phyloP scores from a whole-genome alignment of 35 echinoderm and acorn worm genomes.

The Nesometra sesokonis region DNA sequence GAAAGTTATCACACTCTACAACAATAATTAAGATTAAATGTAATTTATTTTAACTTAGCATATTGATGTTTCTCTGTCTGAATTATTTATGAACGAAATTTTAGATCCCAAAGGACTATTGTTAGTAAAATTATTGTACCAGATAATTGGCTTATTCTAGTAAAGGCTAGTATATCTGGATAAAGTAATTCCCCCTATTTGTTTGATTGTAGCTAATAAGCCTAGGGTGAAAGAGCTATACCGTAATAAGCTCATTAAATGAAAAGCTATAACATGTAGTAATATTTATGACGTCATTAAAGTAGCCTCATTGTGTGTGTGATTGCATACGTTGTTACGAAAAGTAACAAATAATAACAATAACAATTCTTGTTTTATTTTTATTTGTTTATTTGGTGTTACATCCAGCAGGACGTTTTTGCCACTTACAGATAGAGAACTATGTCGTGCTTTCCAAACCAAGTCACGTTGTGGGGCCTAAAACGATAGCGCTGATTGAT shows the following conservation, averaged over 20 bases:
- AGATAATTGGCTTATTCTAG: not conserved
- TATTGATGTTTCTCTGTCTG: not conserved
- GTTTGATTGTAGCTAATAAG: not conserved
- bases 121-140: not conserved
- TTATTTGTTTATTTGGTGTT: too few relatives aligned
- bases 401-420: too few relatives aligned
- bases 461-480: too few relatives aligned
- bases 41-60: not conserved
- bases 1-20: not conserved
- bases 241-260: not conserved
- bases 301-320: too few relatives aligned
- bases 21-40: not conserved
- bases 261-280: not conserved
- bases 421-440: too few relatives aligned
- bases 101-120: not conserved
- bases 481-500: too few relatives aligned
- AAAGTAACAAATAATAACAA: too few relatives aligned
- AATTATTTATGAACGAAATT: not conserved
- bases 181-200: not conserved
- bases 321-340: too few relatives aligned
- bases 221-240: not conserved
- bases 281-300: not conserved
- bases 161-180: not conserved
- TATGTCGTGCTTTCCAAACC: too few relatives aligned
- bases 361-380: too few relatives aligned